Evolutionary conservation across 2,888 invertebrate species (phyloP), one percentile per base, ranked within the genome.

Genomic region (Rambutsinella grinnellia): DNA sequence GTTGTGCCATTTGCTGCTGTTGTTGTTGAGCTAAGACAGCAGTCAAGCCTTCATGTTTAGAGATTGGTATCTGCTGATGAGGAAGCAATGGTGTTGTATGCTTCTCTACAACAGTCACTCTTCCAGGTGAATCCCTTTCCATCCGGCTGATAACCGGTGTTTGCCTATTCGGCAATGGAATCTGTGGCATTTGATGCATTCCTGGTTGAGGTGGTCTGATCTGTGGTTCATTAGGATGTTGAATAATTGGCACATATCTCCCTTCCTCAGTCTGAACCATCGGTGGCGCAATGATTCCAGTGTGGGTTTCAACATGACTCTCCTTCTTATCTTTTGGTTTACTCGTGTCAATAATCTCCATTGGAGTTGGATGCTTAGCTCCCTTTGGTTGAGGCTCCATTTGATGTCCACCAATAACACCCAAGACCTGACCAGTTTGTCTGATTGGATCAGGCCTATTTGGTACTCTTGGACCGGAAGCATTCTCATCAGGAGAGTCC

Each of bases 241-340:
- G 67, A 10, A 51, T 1, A 0, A 91, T 88, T 1, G 91, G 91
- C 71, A 91, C 89, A 85, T 91, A 91, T 82, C 90, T 90, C 13
- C 91, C 91, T 85, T 92, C 93, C 84, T 92, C 92, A 58, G 90
- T 91, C 83, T 92, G 92, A 84, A 90, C 88, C 90, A 92, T 90
- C n/a, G n/a, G n/a, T 0, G 91, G 91, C 70, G 90, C 91, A 36
- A 93, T 87, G 82, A 92, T 87, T 1, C 93, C 93, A 0, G 93
- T 93, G 0, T 92, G 92, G 0, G 93, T 92, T 86, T 93, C 93
- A 53, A 93, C 92, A 19, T 93, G 85, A 2, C 90, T 90, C 84
- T 81, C 80, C 69, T 77, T 68, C 28, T 61, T 65, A 5, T 71
- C 66, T 44, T 81, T 78, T 3, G 60, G 46, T 51, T 69, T 76